These are phyloP conservation scores for Lasioglossum marginatum DNA, from an alignment of 2,888 invertebrate genomes.

Conservation along the genomic window DNA sequence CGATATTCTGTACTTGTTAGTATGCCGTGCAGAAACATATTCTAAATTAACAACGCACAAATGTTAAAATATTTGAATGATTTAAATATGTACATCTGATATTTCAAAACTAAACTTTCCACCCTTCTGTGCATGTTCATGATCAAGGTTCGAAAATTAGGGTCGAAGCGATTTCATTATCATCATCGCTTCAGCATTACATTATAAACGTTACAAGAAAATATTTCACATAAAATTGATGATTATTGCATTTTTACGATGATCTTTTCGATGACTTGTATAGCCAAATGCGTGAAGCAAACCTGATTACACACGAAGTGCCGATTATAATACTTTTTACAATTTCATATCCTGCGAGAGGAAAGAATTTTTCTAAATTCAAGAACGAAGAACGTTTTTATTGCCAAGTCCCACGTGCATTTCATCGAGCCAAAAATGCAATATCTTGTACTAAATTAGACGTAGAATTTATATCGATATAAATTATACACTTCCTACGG, in stretches of 20 bases:
- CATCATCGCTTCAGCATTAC: neutral
- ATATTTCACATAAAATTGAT: neutral
- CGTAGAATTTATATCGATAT: conserved; percentile 50
- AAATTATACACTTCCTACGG: conserved; percentile 38
- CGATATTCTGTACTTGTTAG: neutral
- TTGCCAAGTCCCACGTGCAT: conserved; percentile 40
- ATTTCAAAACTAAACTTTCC: neutral
- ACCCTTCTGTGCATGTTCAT: neutral
- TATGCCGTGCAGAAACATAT: neutral
- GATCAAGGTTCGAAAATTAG: neutral
- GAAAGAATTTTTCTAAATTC: neutral
- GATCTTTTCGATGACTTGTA: conserved; percentile 9
- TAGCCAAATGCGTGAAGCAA: conserved; percentile 5
- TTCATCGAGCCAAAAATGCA: conserved; percentile 49
- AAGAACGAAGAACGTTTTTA: neutral
- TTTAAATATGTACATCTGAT: neutral
- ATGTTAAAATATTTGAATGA: neutral
- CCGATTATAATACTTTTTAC: neutral
- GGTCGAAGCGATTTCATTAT: neutral
- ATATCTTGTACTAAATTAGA: conserved; percentile 48
- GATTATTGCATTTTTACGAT: conserved; percentile 2
- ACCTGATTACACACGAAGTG: neutral
- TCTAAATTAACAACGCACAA: conserved; percentile 12
- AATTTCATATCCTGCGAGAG: neutral
- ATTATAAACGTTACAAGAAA: neutral